Percentiles rank a stretch among this genome's conserved stretches.
phyloP scores from a whole-genome alignment of 2,797 vertebrate species.

The Coregonus ussuriensis region DNA sequence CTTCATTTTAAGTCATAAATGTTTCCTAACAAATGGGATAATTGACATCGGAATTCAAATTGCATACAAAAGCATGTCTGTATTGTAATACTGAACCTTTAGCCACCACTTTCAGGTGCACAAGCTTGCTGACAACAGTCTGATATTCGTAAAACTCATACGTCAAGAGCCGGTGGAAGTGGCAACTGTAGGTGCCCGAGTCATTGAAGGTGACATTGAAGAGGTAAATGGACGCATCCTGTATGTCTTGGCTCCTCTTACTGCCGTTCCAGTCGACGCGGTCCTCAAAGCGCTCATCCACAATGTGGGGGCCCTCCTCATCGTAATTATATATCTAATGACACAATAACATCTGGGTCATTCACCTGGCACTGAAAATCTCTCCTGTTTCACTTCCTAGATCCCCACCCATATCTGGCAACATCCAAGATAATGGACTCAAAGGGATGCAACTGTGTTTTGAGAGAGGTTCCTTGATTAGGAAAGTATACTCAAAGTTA shows the following conservation, averaged over 20 bases:
- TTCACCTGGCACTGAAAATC: neutral
- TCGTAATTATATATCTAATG: conserved; percentile 81
- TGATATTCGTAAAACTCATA: conserved; percentile 74
- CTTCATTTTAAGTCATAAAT: no score
- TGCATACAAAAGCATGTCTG: neutral
- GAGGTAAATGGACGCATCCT: conserved; percentile 87
- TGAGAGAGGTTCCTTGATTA: neutral
- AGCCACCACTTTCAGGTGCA: conserved; percentile 81
- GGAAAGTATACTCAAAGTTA: neutral
- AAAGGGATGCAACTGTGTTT: neutral
- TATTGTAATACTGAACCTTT: conserved; percentile 72
- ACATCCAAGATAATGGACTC: neutral
- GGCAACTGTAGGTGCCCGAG: conserved; percentile 82
- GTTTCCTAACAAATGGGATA: neutral
- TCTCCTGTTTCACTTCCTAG: neutral
- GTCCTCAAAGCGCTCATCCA: conserved; percentile 71
- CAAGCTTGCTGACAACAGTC: conserved; percentile 72
- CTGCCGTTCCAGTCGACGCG: conserved; percentile 86
- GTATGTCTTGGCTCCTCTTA: conserved; percentile 81
- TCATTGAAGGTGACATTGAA: conserved; percentile 88
- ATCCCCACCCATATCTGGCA: neutral
- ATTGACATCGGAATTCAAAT: neutral
- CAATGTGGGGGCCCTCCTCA: conserved; percentile 41
- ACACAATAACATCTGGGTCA: conserved; percentile 3
- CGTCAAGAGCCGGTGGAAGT: conserved; percentile 81